Base-by-base conservation (phyloP, 2,797 vertebrate genomes). In the Megaceryle alcyon region DNA sequence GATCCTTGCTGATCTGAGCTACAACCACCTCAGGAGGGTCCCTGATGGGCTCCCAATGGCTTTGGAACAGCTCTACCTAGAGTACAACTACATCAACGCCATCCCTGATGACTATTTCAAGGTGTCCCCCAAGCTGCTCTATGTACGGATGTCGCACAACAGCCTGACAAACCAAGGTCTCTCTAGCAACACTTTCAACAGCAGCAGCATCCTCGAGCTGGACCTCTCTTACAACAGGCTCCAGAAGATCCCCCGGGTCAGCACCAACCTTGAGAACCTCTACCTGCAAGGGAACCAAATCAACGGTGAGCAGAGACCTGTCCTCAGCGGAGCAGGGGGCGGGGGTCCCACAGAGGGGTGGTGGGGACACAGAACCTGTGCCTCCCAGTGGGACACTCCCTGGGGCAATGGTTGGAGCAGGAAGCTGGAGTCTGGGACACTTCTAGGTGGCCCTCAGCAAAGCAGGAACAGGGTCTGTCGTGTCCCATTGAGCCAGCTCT, bases 241-340 rank as follows among this genome's bases (percentile, higher is more conserved):
- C 82, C 99, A 99, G 98, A 98, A 98, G 94, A 99, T 99, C 88
- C 99, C 99, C 7, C 96, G 97, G 0, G 99, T 99, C 96, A 99
- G 96, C 97, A 98, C 98, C 97, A 98, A 98, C 39, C 98, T 99
- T 7, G 98, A 99, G 97, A 99, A 99, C 96, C 98, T 99, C 77
- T 99, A 99, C 92, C 98, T 99, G 80, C 99, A 99, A 91, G 99
- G 99, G 59, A 99, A 99, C 95, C 98, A 98, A 85, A 99, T 99
- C 95, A 98, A 99, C 41, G 99, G 99, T 99, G 96, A 98, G 98
- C 75, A 86, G 69, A 39, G 18, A 11, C 2, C 0, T 1, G 1
- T 16, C 46, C 3, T 1, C 2, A 1, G 21, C 7, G 68, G 31
- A n/a, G 70, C 18, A 13, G 22, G 73, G 28, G 76, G 8, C 21